These are phyloP conservation scores for Erpetoichthys calabaricus DNA, from an alignment of 2,797 vertebrate genomes.

Conservation along the genomic window DNA sequence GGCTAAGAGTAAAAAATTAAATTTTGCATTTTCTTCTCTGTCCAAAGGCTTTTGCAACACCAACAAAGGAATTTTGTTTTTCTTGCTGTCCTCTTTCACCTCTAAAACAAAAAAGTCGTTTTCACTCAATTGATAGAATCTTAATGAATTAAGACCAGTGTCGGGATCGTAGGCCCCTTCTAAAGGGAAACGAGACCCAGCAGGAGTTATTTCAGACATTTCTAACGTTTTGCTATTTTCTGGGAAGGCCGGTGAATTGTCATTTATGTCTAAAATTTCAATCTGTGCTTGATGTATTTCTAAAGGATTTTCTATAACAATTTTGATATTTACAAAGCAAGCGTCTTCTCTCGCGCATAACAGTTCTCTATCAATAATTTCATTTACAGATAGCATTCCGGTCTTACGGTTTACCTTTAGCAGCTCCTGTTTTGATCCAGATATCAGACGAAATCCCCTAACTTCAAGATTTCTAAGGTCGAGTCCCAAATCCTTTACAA, in stretches of 20 bases:
- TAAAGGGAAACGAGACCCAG: constrained; percentile 26
- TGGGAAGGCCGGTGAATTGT: constrained; percentile 27
- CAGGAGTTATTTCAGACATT: constrained; percentile 25
- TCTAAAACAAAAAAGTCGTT: constrained; percentile 37
- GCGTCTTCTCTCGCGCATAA: constrained; percentile 30
- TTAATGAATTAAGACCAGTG: constrained; percentile 27
- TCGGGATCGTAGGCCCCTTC: constrained; percentile 31
- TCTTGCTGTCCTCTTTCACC: constrained; percentile 26
- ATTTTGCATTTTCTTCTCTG: constrained; percentile 12
- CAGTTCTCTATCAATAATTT: constrained; percentile 38
- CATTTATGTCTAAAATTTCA: constrained; percentile 28
- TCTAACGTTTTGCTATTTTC: constrained; percentile 26
- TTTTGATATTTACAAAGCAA: constrained; percentile 41
- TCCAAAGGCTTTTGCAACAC: constrained; percentile 30
- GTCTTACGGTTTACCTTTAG: constrained; percentile 38
- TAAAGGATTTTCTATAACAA: constrained; percentile 39
- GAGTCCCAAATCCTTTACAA: constrained; percentile 50
- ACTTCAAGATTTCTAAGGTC: constrained; percentile 30
- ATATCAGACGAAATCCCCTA: constrained; percentile 42
- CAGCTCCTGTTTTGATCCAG: constrained; percentile 27
- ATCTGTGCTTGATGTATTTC: constrained; percentile 33
- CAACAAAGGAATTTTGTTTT: constrained; percentile 31
- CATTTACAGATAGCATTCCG: constrained; percentile 33
- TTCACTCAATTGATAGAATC: constrained; percentile 28
- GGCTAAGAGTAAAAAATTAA: constrained; percentile 15